phyloP scores from a whole-genome alignment of 2,888 invertebrate species.

The Omphaloscelis lunosa region DNA sequence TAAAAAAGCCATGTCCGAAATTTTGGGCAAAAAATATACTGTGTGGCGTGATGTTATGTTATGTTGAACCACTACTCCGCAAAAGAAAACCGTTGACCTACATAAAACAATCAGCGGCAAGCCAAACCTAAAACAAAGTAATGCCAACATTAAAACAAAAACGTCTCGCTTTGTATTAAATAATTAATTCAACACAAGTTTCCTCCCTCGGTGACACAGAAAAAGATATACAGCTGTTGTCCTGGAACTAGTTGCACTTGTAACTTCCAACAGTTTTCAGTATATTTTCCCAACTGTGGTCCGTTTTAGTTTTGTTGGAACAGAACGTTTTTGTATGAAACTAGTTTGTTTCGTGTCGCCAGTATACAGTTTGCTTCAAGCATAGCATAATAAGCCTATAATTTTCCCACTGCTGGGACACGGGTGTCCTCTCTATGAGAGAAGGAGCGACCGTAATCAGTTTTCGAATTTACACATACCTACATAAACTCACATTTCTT shows the following conservation, averaged over 20 bases:
- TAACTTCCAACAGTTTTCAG: slow-evolving; percentile 41
- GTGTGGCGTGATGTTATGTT: too few species aligned
- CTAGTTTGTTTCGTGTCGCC: neutral
- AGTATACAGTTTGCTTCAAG: neutral
- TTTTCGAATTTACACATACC: neutral
- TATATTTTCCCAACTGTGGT: slow-evolving; percentile 47
- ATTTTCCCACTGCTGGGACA: neutral
- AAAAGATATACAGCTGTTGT: slow-evolving; percentile 53
- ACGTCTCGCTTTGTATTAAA: slow-evolving; percentile 10
- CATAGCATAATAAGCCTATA: neutral
- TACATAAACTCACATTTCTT: too few species aligned
- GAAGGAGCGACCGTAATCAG: neutral
- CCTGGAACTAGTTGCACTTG: slow-evolving; percentile 44
- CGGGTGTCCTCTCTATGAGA: neutral
- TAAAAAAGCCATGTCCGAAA: too few species aligned
- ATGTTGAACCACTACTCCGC: too few species aligned
- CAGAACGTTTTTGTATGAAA: slow-evolving; percentile 2
- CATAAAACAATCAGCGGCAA: neutral
- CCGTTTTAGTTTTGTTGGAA: neutral
- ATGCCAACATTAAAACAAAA: slow-evolving; percentile 28
- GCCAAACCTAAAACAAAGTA: neutral
- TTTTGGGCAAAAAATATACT: too few species aligned
- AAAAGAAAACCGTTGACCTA: neutral
- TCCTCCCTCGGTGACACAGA: slow-evolving; percentile 26
- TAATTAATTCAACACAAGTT: slow-evolving; percentile 53